Evolutionary conservation across 2,113 vertebrate genomes (phyloP), one percentile per base, ranked within the genome.

Genomic region (Pangasianodon gigas): DNA sequence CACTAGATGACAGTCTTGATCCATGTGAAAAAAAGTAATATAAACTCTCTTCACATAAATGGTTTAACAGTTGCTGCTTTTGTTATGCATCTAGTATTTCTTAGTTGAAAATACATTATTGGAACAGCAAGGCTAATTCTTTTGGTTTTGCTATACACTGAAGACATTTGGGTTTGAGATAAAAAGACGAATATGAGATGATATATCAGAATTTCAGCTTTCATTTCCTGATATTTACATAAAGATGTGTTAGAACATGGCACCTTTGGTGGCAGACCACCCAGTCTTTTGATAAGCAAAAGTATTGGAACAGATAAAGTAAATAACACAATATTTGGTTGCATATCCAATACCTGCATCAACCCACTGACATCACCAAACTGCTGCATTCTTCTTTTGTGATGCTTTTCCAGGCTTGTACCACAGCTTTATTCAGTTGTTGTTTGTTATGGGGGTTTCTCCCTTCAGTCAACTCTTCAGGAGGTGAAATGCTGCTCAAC

Each of bases 1-100:
- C 88, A 84, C 88, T 89, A 89, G 88, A 85, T 69, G 88, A 51
- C 81, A 89, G 81, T 84, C 29, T 89, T 84, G 51, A 75, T 52
- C 77, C 75, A 80, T 41, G 58, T 74, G 81, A 48, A 65, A 83
- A 41, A 5, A 19, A 11, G n/a, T 7, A 69, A 67, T 29, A 16
- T 44, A 16, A 26, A 60, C 13, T 58, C 69, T 48, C 6, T 48
- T 77, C 21, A 74, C 9, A 6, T 14, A 84, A 67, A 85, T 44
- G 44, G 24, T 85, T 44, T 44, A 67, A 69, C 37, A 41, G 67
- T 56, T 41, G n/a, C 7, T 41, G 54, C 37, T 58, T 41, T 56
- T 82, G 5, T 82, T 6, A 19, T 74, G 16, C 6, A 65, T 84
- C 41, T 65, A 2, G 24, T 48, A 29, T n/a, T 48, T 11, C 37